Base-by-base conservation (phyloP, 2,797 vertebrate genomes). In the Bufotes viridis region DNA sequence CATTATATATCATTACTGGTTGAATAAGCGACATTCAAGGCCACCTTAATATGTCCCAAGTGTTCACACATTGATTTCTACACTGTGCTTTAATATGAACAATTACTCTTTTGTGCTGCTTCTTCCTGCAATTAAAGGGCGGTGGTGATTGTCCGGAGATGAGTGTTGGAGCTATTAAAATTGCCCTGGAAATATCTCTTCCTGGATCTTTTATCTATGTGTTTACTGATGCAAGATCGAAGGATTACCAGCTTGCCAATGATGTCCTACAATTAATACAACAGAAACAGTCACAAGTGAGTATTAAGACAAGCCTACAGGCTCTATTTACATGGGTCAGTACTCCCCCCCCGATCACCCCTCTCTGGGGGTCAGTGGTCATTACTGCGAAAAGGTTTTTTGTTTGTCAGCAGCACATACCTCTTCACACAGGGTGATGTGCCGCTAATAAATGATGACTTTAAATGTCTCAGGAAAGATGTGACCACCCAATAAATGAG, bases 141-240 rank as follows among this genome's bases (percentile, higher is more conserved):
- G 98, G 98, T 53, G 98, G 98, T 12, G 98, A 99, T 90, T 99
- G 98, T 93, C 98, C 98, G 18, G 98, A 99, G 94, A 99, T 99
- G 98, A 99, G 98, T 93, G 96, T 99, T 0, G 98, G 98, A 15
- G 98, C 98, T 90, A 99, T 99, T 91, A 99, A 99, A 94, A 99
- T 98, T 0, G 98, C 98, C 88, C 92, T 99, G 91, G 98, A 99
- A 92, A 99, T 99, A 90, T 99, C 98, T 70, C 94, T 98, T 86
- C 98, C 98, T 0, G 98, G 97, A 81, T 99, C 98, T 78, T 99
- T 96, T 90, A 98, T 99, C 93, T 99, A 99, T 5, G 98, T 99
- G 51, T 99, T 99, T 90, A 99, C 98, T 9, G 98, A 99, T 26
- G 98, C 98, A 1, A 96, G 98, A 18, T 99, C 98, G 65, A 99